Base-by-base conservation (phyloP, 2,888 invertebrate species). In the Cactoblastis cactorum region DNA sequence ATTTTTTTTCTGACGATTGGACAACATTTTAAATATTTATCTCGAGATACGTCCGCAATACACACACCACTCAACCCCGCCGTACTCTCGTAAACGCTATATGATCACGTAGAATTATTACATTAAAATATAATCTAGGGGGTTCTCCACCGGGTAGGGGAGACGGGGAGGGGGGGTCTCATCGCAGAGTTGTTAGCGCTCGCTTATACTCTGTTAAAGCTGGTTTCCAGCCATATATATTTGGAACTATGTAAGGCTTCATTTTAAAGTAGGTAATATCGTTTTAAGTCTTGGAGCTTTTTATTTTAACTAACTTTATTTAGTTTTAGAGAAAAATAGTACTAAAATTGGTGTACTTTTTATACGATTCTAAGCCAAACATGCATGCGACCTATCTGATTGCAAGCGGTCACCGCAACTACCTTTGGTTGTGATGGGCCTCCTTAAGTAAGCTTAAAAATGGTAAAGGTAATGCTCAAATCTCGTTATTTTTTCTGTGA, bases 41-140 rank as follows among this genome's bases (percentile, higher is more conserved):
- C 45, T 32, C 34, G 19, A 34, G 45, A 46, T 11, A 0, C 8
- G 17, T 28, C 28, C 11, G 8, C n/a, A 32, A 3, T 5, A 15
- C 12, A 1, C 1, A 46, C 34, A 17, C 11, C 45, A 1, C 12
- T 4, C 19, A 46, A 34, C 18, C 1, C 37, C 12, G 48, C 32
- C 56, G 34, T 37, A 50, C 55, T 59, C 84, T 86, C 86, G 83
- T 86, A 86, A 86, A 85, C 83, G 84, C 71, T 71, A 80, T 73
- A 86, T 86, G 85, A 86, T 86, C 84, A 84, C 85, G 74, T 79
- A 80, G 75, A 85, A 87, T 84, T 86, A 87, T 86, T 83, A 75
- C 73, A 84, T 86, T 86, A 86, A 85, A 86, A 81, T 85, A 83
- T 86, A 84, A 85, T 84, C 77, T 77, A 64, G 19, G 53, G 50